These are phyloP conservation scores for Charaxes varanes DNA, from an alignment of 1,140 invertebrate genomes.

Conservation along the genomic window DNA sequence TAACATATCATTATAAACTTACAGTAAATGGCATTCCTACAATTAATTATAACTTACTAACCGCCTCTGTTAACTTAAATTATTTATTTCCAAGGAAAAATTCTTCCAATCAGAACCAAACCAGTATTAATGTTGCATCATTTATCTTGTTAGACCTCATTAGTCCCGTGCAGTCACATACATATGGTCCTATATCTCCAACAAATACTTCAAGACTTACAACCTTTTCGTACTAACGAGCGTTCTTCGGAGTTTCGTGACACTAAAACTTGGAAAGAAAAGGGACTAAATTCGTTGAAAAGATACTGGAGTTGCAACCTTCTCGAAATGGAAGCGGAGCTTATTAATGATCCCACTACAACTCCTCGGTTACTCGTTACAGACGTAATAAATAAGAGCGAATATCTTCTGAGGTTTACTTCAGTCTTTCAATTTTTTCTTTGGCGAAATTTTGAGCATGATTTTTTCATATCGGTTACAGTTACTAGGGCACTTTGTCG, in stretches of 20 bases:
- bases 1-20: too few relatives aligned
- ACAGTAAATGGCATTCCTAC: too few relatives aligned
- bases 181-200: slow-evolving; percentile 15
- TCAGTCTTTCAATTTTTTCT: neutral
- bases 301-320: slow-evolving; percentile 31
- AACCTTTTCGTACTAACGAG: slow-evolving; percentile 24
- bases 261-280: slow-evolving; percentile 8
- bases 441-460: too few relatives aligned
- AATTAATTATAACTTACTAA: neutral
- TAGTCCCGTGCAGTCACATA: slow-evolving; percentile 13
- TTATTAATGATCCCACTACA: slow-evolving; percentile 51
- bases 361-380: slow-evolving; percentile 43
- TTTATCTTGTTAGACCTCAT: slow-evolving; percentile 30
- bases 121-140: slow-evolving; percentile 29
- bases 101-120: slow-evolving; percentile 21
- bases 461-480: too few relatives aligned
- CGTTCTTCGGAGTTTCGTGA: too few relatives aligned
- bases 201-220: slow-evolving; percentile 14
- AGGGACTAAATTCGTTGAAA: slow-evolving; percentile 9
- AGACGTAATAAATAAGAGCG: slow-evolving; percentile 39
- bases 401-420: slow-evolving; percentile 17
- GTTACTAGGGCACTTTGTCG: too few relatives aligned
- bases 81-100: neutral
- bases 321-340: slow-evolving; percentile 30
- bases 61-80: too few relatives aligned